Evolutionary conservation across 2,888 invertebrate species (phyloP), one percentile per base, ranked within the genome.

Genomic region (Chrysotoxum bicinctum): DNA sequence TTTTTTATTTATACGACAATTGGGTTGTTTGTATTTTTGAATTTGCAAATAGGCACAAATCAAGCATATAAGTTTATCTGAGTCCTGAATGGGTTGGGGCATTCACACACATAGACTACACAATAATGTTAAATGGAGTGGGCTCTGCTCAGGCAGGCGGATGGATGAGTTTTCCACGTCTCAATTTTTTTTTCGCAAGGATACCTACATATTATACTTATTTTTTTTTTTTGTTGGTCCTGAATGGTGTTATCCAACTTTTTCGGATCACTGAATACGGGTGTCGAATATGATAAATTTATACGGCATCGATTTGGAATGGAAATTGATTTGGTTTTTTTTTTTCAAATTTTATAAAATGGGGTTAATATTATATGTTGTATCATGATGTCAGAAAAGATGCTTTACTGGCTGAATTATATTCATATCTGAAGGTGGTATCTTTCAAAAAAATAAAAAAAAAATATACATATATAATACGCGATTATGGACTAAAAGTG

Each of bases 251-350:
- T 81, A 77, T 81, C 81, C 76, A 76, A 68, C 68, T 77, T 77
- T 76, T 73, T 73, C 85, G 68, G 72, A 76, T 85, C 73, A 81
- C 23, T 77, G 85, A 69, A 19, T 81, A 64, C 45, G 35, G 69
- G 75, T 40, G 56, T 72, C 66, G 66, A 73, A 80, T 75, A 79
- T 76, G 66, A 72, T 66, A 80, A 75, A 68, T 75, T 80, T 58
- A 58, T 84, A 75, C 68, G 60, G 68, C 66, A 84, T 73, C 66
- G 76, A 66, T 76, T 80, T 72, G 35, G 62, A 68, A 80, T 80
- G 73, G 69, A 76, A 85, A 81, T 81, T 85, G 81, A 73, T 80
- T 85, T 76, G 68, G 74, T 30, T 70, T 72, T 60, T 21, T 32
- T 45, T 12, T 58, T 48, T 14, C 23, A 58, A 52, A 62, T 72